Evolutionary conservation across 2,888 invertebrate genomes (phyloP), one percentile per base, ranked within the genome.

Genomic region (Aleiodes alternator): DNA sequence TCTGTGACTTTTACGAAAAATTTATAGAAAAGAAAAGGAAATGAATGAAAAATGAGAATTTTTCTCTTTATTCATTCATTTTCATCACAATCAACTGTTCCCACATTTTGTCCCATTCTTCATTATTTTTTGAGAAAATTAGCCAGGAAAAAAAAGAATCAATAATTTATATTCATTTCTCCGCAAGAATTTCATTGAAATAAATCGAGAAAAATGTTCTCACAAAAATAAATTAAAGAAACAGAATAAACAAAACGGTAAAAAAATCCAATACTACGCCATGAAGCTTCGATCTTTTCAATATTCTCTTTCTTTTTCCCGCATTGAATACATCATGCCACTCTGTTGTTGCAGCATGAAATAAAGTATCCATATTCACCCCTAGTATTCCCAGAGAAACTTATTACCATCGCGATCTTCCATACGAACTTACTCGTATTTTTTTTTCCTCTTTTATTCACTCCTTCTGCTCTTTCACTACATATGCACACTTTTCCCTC

Each of bases 371-470:
- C 64, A 69, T 55, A 76, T 75, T 76, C 70, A 72, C 72, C 69
- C 69, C 55, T 69, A 73, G 81, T 83, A 86, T 85, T 86, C 85
- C 84, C 85, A 81, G 70, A 80, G 84, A 82, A 86, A 84, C 85
- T 84, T 86, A 84, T 86, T 86, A 86, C 79, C 81, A 72, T 72
- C 70, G 31, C 64, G 72, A 78, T 76, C 78, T 78, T 78, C 75
- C 74, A 69, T 75, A 59, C 53, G 74, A 74, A 70, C 57, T 53
- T 50, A 56, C 76, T 61, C 68, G 34, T 73, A 57, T 59, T 64
- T 56, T 69, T 53, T 43, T 64, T 34, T 34, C 34, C 34, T 64
- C 48, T 48, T 12, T 23, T 57, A 29, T 57, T 43, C 43, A 43
- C 43, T 43, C 43, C 55, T 69, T 59, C 66, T 69, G 48, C 55